phyloP scores from a whole-genome alignment of 2,797 vertebrate species.

The Lateolabrax maculatus region DNA sequence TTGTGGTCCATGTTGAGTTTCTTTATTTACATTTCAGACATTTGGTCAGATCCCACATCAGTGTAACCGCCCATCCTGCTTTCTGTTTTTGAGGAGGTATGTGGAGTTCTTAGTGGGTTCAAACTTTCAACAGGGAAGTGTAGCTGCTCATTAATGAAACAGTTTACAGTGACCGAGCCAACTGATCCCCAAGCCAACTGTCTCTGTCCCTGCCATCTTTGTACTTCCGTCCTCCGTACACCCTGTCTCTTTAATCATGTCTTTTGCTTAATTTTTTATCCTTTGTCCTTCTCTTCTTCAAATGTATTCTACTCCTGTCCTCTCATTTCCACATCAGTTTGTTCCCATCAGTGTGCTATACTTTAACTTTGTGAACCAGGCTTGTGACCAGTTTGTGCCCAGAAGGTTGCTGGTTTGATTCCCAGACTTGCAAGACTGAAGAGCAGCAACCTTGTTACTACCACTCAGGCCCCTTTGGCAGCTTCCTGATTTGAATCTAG shows the following conservation, averaged over 20 bases:
- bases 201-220: background rate
- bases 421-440: background rate
- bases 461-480: background rate
- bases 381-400: background rate
- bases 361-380: background rate
- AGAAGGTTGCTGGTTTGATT: background rate
- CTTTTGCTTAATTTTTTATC: background rate
- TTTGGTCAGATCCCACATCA: conserved; percentile 36
- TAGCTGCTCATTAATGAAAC: conserved; percentile 21
- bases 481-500: background rate
- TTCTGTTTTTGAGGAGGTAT: conserved; percentile 18
- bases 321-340: background rate
- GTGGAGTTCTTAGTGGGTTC: conserved; percentile 5
- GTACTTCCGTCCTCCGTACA: background rate
- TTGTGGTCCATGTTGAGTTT: conserved; percentile 19
- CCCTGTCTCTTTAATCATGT: background rate
- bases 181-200: background rate
- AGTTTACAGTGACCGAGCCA: background rate
- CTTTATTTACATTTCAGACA: conserved; percentile 42
- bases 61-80: conserved; percentile 8
- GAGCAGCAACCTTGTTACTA: conserved; percentile 1
- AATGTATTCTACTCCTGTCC: background rate
- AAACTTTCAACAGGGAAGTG: conserved; percentile 5
- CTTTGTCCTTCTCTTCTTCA: background rate
- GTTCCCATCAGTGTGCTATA: background rate